These are phyloP conservation scores for Xylota segnis DNA, from an alignment of 2,888 invertebrate genomes.

Conservation along the genomic window DNA sequence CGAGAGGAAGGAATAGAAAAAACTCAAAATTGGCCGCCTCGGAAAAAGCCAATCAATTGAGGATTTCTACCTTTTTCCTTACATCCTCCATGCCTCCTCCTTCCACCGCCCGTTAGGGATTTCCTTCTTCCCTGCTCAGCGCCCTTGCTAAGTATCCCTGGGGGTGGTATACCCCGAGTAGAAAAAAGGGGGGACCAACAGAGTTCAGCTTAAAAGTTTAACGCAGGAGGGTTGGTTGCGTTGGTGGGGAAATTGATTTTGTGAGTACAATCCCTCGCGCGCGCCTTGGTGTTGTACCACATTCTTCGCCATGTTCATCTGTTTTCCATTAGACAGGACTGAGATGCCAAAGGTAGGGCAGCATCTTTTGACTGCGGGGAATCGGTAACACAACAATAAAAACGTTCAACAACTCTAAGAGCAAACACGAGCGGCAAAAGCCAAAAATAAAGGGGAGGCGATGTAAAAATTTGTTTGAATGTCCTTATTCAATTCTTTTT, in stretches of 20 bases:
- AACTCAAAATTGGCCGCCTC: conserved; percentile 59
- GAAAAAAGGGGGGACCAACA: conserved; percentile 10
- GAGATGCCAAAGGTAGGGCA: conserved; percentile 11
- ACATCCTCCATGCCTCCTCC: not conserved
- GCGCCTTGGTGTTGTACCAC: conserved; percentile 7
- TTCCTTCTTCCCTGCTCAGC: conserved; percentile 26
- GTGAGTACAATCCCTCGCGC: conserved; percentile 9
- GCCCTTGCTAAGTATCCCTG: conserved; percentile 20
- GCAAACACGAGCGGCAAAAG: conserved; percentile 43
- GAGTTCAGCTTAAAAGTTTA: conserved; percentile 6
- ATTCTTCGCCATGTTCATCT: conserved; percentile 32
- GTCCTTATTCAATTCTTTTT: conserved; percentile 64
- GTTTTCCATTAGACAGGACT: conserved; percentile 35
- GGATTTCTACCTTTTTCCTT: conserved; percentile 61
- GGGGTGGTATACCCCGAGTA: conserved; percentile 3
- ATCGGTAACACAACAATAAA: conserved; percentile 59
- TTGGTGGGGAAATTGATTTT: conserved; percentile 51
- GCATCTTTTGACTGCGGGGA: not conserved
- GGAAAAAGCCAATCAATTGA: conserved; percentile 73
- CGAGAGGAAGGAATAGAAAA: conserved; percentile 32
- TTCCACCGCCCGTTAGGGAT: conserved; percentile 50
- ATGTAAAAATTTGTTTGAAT: conserved; percentile 54
- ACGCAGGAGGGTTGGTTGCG: conserved; percentile 4
- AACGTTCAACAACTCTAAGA: conserved; percentile 49
- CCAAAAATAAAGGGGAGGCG: not conserved